Evolutionary conservation across 2,888 invertebrate species (phyloP).

Genomic region (Lasiommata megera): DNA sequence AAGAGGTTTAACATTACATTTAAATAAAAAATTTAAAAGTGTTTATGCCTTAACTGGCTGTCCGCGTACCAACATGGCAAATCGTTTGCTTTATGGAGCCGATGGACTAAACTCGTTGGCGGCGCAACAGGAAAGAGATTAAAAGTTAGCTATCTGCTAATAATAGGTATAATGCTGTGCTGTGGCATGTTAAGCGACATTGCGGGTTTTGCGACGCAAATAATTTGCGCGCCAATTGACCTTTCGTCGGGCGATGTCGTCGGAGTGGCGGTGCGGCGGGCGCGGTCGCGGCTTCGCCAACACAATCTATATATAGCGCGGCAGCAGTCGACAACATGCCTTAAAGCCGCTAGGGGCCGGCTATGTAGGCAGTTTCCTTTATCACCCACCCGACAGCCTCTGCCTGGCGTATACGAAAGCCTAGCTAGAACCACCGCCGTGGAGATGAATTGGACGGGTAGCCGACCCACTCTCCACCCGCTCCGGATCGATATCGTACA

Average conservation of each 20-base stretch:
- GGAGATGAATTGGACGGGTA: slow-evolving; percentile 71
- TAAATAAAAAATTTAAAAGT: neutral
- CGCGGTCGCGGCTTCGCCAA: slow-evolving; percentile 67
- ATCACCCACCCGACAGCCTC: slow-evolving; percentile 76
- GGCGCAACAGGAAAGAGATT: slow-evolving; percentile 32
- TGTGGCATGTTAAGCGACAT: slow-evolving; percentile 56
- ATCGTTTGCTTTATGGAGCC: neutral
- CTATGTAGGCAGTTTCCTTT: slow-evolving; percentile 77
- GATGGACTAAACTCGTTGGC: neutral
- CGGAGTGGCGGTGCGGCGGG: slow-evolving; percentile 54
- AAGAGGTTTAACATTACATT: neutral
- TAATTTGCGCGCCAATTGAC: slow-evolving; percentile 81
- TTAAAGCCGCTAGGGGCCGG: slow-evolving; percentile 73
- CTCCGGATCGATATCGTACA: slow-evolving; percentile 76
- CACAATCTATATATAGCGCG: slow-evolving; percentile 76
- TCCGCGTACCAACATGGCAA: neutral
- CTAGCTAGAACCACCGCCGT: slow-evolving; percentile 64
- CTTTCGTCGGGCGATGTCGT: slow-evolving; percentile 75
- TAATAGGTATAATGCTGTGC: slow-evolving; percentile 36
- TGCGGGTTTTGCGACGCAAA: slow-evolving; percentile 78
- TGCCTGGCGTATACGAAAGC: slow-evolving; percentile 72
- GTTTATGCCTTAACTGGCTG: no score
- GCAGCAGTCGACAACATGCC: slow-evolving; percentile 75
- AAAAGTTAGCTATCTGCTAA: slow-evolving; percentile 34
- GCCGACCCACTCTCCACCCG: slow-evolving; percentile 72